A percentile compares a stretch with the other conserved stretches of the same genome.
Conservation (phyloP, 2,797 vertebrate genomes). For the Emydoidea blandingii region DNA sequence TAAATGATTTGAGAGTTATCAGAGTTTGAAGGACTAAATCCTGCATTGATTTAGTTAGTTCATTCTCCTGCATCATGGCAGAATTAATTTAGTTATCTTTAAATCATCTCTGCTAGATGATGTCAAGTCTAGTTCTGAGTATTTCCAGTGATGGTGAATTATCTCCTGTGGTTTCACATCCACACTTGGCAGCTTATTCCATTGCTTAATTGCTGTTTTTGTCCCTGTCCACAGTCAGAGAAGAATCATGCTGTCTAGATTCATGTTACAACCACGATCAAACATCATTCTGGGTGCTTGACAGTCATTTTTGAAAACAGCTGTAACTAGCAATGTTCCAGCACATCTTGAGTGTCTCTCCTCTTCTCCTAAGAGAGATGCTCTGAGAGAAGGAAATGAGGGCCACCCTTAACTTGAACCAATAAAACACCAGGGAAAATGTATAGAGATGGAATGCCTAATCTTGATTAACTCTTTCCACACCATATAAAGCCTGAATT, state of each 20-base stretch:
- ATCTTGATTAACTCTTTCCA: not conserved
- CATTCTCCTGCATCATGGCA: not conserved
- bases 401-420: not conserved
- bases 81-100: slow-evolving; percentile 22
- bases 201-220: not conserved
- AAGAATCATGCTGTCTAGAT: not conserved
- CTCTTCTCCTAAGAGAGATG: not conserved
- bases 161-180: not conserved
- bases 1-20: not conserved
- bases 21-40: not conserved
- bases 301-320: not conserved
- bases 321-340: not conserved
- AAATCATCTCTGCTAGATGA: slow-evolving; percentile 9
- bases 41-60: not conserved
- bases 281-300: not conserved
- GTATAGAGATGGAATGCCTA: not conserved
- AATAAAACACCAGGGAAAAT: not conserved
- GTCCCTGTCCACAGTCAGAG: not conserved
- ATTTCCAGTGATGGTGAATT: not conserved
- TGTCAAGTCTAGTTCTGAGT: slow-evolving; percentile 21
- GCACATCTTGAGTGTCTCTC: not conserved
- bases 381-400: not conserved
- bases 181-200: not conserved
- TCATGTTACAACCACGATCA: not conserved
- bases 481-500: not conserved